Evolutionary conservation across 2,797 vertebrate species (phyloP).

Genomic region (Urophycis tenuis): DNA sequence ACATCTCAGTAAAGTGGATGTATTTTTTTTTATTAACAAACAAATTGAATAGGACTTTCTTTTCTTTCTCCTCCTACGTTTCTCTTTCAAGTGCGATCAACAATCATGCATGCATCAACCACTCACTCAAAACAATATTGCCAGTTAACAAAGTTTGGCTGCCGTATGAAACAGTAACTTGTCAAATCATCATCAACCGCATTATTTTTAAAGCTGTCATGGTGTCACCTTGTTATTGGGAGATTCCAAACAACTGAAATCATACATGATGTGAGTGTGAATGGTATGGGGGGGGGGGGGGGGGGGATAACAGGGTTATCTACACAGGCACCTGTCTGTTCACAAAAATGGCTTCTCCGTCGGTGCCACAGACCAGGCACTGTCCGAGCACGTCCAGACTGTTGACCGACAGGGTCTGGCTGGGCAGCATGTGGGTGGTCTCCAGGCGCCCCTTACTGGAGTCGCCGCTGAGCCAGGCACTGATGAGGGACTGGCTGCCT

Average conservation of each 20-base stretch:
- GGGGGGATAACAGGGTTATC: background rate
- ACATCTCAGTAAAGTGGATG: background rate
- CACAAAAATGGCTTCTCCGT: conserved; percentile 91
- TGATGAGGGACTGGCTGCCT: conserved; percentile 78
- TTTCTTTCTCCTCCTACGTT: background rate
- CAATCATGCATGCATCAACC: background rate
- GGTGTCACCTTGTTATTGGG: background rate
- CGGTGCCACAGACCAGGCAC: conserved; percentile 91
- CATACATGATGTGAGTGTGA: background rate
- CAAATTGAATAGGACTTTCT: background rate
- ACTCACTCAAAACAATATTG: background rate
- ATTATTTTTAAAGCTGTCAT: background rate
- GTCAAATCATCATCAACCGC: background rate
- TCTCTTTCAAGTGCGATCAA: background rate
- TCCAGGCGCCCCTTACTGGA: conserved; percentile 87
- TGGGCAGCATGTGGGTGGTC: conserved; percentile 89
- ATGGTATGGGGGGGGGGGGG: background rate
- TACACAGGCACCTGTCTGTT: conserved; percentile 76
- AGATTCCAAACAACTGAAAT: too few species aligned
- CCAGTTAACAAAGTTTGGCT: background rate
- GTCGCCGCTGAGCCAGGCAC: conserved; percentile 85
- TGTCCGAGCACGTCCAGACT: conserved; percentile 90
- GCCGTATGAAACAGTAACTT: background rate
- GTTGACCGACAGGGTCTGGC: conserved; percentile 89
- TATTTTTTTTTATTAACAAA: conserved; percentile 3